Base-by-base conservation (phyloP, 2,113 vertebrate genomes). In the Amphiprion percula region DNA sequence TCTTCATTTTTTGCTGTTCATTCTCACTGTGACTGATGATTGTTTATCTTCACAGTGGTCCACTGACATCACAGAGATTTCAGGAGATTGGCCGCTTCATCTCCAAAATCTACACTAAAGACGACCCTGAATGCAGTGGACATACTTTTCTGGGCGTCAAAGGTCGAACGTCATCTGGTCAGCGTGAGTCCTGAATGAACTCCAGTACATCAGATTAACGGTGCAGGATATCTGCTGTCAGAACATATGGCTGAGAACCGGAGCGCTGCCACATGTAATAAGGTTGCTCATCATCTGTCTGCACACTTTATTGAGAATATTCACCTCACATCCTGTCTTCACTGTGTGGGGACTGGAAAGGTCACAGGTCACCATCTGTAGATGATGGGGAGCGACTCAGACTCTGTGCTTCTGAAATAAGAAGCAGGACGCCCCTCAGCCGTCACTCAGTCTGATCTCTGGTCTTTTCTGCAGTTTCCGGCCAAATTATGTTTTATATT, bases 171-270 rank as follows among this genome's bases (percentile, higher is more conserved):
- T 44, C 41, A 8, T 50, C 64, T 68, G 55, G 15, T 70, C 49
- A 52, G 19, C 16, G 24, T 16, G 46, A 74, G 58, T 46, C 59
- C 54, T 11, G 39, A 64, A 49, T n/a, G 28, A 26, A n/a, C 7
- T 30, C 10, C 53, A 64, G 33, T 24, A 26, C 56, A 63, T 33
- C 37, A 21, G 2, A 54, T 16, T 16, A 39, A 5, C 56, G 55
- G 44, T 66, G 52, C 69, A 79, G 52, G 64, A 68, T 46, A 21
- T 80, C 75, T 50, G 68, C 60, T 74, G 62, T 74, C 74, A 86
- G 56, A 72, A 62, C 67, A 69, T 23, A 33, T 10, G 1, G 68
- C 54, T 8, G 41, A 66, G 76, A 73, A 70, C 54, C 41, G 0
- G 23, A 56, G 67, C 11, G 4, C 68, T 73, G 79, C 69, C 86